A percentile compares a stretch with the other conserved stretches of the same genome.
These are phyloP conservation scores for Microctonus aethiopoides DNA, from an alignment of 2,888 invertebrate genomes.

Conservation along the genomic window DNA sequence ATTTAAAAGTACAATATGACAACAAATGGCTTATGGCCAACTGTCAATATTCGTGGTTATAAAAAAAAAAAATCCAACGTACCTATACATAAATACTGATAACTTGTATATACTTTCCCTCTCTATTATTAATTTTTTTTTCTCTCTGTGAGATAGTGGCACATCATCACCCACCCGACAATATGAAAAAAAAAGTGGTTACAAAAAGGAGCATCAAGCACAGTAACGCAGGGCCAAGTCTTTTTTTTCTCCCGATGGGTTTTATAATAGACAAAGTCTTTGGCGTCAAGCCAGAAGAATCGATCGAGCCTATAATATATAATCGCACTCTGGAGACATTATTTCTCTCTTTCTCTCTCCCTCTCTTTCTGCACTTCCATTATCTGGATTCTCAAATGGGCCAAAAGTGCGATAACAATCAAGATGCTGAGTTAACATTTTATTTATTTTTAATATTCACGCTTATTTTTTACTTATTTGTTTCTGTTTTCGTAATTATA, in stretches of 20 bases:
- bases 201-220: not conserved
- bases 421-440: conserved; percentile 32
- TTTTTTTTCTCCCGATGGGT: conserved; percentile 38
- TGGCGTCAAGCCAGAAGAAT: conserved; percentile 40
- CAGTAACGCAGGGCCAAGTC: conserved; percentile 19
- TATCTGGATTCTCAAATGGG: conserved; percentile 29
- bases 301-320: conserved; percentile 31
- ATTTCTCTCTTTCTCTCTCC: no score
- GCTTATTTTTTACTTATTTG: not conserved
- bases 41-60: conserved; percentile 19
- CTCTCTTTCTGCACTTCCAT: conserved; percentile 38
- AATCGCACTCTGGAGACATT: conserved; percentile 3
- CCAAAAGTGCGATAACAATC: not conserved
- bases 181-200: not conserved
- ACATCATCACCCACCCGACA: not conserved
- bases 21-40: conserved; percentile 21
- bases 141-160: not conserved
- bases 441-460: conserved; percentile 10
- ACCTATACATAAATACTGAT: not conserved
- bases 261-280: conserved; percentile 39
- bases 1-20: conserved; percentile 19
- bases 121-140: not conserved
- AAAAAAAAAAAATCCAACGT: not conserved
- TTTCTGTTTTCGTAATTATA: not conserved
- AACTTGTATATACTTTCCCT: not conserved